Evolutionary conservation across 2,797 vertebrate species (phyloP).

Genomic region (Melopsittacus undulatus): DNA sequence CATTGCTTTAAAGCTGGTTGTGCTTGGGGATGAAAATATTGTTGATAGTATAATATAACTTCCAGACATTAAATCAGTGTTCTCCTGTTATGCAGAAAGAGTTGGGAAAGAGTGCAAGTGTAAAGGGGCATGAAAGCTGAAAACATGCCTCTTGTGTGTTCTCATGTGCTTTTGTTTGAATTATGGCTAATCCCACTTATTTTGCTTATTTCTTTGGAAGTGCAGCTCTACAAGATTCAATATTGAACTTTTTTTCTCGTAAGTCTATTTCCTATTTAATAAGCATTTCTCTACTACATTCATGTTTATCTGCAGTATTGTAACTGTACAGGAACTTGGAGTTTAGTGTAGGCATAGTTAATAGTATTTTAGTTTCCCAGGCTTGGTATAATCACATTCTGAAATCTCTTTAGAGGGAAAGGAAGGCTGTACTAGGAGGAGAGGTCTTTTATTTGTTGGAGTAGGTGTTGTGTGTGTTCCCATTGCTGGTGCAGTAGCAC

Average conservation of each 20-base stretch:
- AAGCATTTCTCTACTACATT: neutral
- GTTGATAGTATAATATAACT: neutral
- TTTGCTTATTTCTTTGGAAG: neutral
- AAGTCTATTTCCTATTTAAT: neutral
- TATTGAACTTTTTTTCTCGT: neutral
- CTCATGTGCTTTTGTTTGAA: neutral
- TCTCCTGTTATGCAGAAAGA: neutral
- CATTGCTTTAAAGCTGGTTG: neutral
- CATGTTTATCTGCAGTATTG: neutral
- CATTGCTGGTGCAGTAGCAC: neutral
- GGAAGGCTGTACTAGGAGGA: neutral
- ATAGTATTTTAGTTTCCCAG: neutral
- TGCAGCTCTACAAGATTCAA: neutral
- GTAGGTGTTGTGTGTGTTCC: neutral
- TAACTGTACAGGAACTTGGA: neutral
- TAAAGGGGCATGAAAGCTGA: neutral
- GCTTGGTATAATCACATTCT: neutral
- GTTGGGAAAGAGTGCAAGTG: neutral
- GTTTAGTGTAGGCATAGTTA: neutral
- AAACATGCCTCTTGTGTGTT: neutral
- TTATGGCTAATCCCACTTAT: neutral
- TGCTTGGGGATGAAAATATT: neutral
- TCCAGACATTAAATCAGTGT: neutral
- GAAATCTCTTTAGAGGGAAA: neutral
- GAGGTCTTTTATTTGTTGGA: neutral